phyloP scores from a whole-genome alignment of 2,888 invertebrate species.

The Catocala fraxini region DNA sequence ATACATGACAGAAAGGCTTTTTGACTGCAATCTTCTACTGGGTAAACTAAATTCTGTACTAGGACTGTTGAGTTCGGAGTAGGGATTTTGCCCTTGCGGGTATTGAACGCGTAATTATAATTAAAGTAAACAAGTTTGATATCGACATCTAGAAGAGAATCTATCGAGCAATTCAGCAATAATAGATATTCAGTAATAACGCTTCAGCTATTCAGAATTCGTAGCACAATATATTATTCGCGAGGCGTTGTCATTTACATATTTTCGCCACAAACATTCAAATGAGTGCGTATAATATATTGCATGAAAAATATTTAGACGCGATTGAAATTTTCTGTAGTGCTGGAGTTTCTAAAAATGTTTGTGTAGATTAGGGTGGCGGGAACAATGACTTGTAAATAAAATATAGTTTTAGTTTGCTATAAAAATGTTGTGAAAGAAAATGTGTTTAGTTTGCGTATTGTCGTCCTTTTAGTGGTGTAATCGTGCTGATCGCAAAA shows the following conservation, averaged over 20 bases:
- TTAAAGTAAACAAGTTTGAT: slow-evolving; percentile 3
- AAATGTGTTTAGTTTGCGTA: too few species aligned
- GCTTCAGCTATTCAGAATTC: slow-evolving; percentile 33
- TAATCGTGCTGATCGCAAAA: too few species aligned
- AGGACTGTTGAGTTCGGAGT: too few species aligned
- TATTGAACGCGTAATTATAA: too few species aligned
- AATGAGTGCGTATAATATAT: slow-evolving; percentile 30
- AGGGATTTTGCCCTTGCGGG: too few species aligned
- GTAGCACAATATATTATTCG: slow-evolving; percentile 28
- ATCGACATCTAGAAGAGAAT: slow-evolving; percentile 4
- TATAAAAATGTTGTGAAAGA: too few species aligned
- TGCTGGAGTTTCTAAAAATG: slow-evolving; percentile 7
- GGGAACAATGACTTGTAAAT: too few species aligned
- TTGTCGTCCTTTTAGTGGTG: too few species aligned
- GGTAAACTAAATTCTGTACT: too few species aligned
- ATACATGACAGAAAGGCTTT: too few species aligned
- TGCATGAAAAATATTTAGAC: slow-evolving; percentile 20
- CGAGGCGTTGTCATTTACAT: slow-evolving; percentile 41
- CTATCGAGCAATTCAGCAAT: slow-evolving; percentile 3
- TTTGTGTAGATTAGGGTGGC: background rate
- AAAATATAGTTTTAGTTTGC: too few species aligned
- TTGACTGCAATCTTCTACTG: too few species aligned
- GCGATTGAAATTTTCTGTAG: slow-evolving; percentile 16
- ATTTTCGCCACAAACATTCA: slow-evolving; percentile 46
- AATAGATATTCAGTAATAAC: slow-evolving; percentile 2